Base-by-base conservation (phyloP, 64 coral and sea anemone species). In the Orbicella faveolata region DNA sequence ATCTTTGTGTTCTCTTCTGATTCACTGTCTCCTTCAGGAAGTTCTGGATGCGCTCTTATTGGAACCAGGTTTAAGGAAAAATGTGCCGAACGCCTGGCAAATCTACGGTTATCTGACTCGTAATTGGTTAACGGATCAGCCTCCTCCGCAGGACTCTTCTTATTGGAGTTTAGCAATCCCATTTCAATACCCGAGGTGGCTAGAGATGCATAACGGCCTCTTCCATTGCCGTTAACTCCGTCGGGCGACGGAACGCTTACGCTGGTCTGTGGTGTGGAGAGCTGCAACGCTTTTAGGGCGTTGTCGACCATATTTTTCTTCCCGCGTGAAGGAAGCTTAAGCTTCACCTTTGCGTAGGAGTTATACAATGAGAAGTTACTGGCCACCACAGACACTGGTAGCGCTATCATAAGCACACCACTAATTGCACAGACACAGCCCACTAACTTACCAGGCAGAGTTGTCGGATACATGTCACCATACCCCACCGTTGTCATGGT, bases 401-500 rank as follows among this genome's bases (percentile, higher is more conserved):
- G 83, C 8, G 95, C 95, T 63, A 97, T 97, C 95, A 97, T 97
- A 3, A 97, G 78, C 0, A 97, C 95, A 4, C 95, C 95, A 66
- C 95, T 97, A 11, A 97, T 87, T 6, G 95, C 95, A 39, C 92
- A 93, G 13, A 97, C 69, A 61, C 92, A 93, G 35, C 95, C 95
- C 9, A 97, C 81, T 23, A 97, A 75, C 37, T 94, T 94, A 62
- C 95, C 95, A 16, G 95, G 84, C 33, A 97, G 36, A 30, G 95
- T 97, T 25, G 57, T 88, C 4, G 97, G 97, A 52, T 79, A 89
- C 90, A 96, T 93, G 79, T 99, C 97, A 9, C 94, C 97, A 74
- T 99, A 99, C 16, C 97, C 97, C 12, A 99, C 97, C 9, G 97
- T 99, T 76, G 97, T 99, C 97, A 99, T 99, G 84, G 97, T 99